Percentiles rank a stretch among this genome's conserved stretches.
Conservation (phyloP, 2,888 invertebrate species). For the Apodemia zela region DNA sequence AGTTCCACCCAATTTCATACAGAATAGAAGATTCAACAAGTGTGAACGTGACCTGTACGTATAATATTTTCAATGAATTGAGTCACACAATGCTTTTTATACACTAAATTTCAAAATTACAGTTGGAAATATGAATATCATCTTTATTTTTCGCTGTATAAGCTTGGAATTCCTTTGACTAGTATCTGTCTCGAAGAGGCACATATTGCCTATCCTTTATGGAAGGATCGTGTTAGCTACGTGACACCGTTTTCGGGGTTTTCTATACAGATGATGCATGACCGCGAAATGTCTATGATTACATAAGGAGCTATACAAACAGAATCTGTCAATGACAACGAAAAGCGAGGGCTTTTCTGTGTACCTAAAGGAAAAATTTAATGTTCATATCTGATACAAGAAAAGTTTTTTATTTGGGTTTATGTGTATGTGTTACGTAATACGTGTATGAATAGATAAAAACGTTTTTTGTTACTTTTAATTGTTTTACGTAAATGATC, state of each 20-base stretch:
- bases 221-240: slow-evolving; percentile 11
- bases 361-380: slow-evolving; percentile 31
- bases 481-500: too few species aligned
- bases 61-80: slow-evolving; percentile 19
- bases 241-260: slow-evolving; percentile 18
- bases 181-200: not conserved
- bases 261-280: slow-evolving; percentile 24
- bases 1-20: slow-evolving; percentile 23
- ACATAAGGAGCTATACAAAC: slow-evolving; percentile 27
- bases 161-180: not conserved
- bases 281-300: slow-evolving; percentile 20
- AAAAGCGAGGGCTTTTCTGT: slow-evolving; percentile 37
- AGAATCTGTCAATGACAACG: slow-evolving; percentile 55
- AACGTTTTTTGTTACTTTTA: too few species aligned
- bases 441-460: too few species aligned
- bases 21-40: slow-evolving; percentile 28
- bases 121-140: not conserved
- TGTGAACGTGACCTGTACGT: slow-evolving; percentile 25
- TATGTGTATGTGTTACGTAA: not conserved
- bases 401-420: not conserved
- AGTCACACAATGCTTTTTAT: slow-evolving; percentile 3
- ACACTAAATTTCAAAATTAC: not conserved
- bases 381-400: not conserved
- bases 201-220: slow-evolving; percentile 12
- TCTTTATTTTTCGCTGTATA: not conserved